Evolutionary conservation across 2,113 vertebrate genomes (phyloP), one percentile per base, ranked within the genome.

Genomic region (Seriola rivoliana): DNA sequence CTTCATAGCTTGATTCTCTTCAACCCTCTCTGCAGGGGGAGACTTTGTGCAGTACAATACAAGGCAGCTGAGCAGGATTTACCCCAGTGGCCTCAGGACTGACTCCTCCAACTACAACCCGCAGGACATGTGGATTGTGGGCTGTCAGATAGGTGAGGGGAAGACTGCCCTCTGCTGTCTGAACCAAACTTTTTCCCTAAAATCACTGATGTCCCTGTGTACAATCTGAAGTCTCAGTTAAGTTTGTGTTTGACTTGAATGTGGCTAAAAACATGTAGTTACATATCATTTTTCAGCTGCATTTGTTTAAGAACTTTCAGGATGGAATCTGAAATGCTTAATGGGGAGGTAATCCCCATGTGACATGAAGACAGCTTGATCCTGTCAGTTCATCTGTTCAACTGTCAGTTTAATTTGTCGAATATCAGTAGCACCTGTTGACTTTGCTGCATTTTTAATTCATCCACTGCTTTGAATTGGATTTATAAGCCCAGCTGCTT

Each of bases 51-150:
- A 93, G 58, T 96, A 99, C 93, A 98, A 97, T 3, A 13, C 93
- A 40, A 95, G 92, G 90, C 97, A 99, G 90, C 89, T 99, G 92
- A 97, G 95, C 75, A 95, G 98, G 23, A 94, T 98, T 34, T 99
- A 99, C 77, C 98, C 98, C 80, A 96, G 97, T 0, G 97, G 97
- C 46, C 90, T 98, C 89, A 90, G 98, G 88, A 98, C 98, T 0
- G 97, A 99, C 79, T 99, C 98, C 11, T 99, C 98, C 71, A 99
- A 99, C 93, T 99, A 96, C 86, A 96, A 94, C 85, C 98, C 98
- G 1, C 96, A 97, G 92, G 97, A 98, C 23, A 95, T 98, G 95
- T 99, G 98, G 98, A 99, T 95, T 0, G 89, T 94, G 40, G 98
- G 98, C 19, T 99, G 97, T 89, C 98, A 99, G 92, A 96, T 99